Percentiles rank a stretch among this genome's conserved stretches.
Evolutionary conservation across 2,113 vertebrate species (phyloP).

Genomic region (Genyomyrus donnyi): DNA sequence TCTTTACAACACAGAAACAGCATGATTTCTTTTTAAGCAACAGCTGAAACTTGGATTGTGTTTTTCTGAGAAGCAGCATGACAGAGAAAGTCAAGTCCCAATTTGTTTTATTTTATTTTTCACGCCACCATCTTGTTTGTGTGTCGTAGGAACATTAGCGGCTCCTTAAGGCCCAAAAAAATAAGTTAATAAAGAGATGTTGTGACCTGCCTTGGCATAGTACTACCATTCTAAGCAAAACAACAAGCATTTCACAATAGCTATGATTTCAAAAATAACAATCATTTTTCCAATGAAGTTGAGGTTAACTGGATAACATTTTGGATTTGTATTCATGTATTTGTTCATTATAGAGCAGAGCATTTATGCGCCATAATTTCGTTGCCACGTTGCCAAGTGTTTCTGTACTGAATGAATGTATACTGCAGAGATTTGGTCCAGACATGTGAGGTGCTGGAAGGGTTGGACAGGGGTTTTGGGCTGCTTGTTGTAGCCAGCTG

Average conservation of each 20-base stretch:
- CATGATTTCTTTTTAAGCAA: not conserved
- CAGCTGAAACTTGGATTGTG: not conserved
- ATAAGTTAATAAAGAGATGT: not conserved
- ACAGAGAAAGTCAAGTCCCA: not conserved
- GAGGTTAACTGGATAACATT: not conserved
- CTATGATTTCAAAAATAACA: not conserved
- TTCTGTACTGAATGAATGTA: constrained; percentile 45
- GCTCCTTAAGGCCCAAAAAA: not conserved
- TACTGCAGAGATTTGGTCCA: constrained; percentile 45
- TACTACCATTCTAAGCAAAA: not conserved
- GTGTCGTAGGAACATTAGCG: not conserved
- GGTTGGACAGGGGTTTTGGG: not conserved
- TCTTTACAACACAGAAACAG: not conserved
- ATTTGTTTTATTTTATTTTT: not conserved
- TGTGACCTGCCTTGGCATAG: not conserved
- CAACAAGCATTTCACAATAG: not conserved
- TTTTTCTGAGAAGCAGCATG: not conserved
- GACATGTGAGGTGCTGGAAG: not conserved
- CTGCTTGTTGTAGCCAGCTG: not conserved
- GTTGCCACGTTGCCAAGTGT: constrained; percentile 36
- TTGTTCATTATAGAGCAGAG: constrained; percentile 45
- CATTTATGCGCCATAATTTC: constrained; percentile 21
- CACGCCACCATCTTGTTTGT: not conserved
- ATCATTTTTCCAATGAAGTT: not conserved
- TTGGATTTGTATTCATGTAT: constrained; percentile 49